Evolutionary conservation across 2,113 vertebrate species (phyloP).

Genomic region (Antigone vipio): DNA sequence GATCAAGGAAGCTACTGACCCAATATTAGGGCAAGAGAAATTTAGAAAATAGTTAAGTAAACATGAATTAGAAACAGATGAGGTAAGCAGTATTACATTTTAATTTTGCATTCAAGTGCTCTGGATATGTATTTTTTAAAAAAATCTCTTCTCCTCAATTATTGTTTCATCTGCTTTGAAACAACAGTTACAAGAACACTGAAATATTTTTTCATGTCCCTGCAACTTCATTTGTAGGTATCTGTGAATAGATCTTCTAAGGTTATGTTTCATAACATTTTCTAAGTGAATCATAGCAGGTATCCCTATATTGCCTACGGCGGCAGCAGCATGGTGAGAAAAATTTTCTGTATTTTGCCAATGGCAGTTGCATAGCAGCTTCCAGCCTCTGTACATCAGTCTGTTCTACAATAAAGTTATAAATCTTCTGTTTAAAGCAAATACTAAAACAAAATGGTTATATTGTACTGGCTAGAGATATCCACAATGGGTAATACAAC

Average conservation of each 20-base stretch:
- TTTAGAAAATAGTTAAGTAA: neutral
- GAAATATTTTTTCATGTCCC: neutral
- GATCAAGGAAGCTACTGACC: neutral
- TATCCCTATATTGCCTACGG: conserved; percentile 40
- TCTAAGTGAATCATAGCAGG: conserved; percentile 21
- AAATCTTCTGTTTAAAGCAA: neutral
- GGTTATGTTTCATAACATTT: conserved; percentile 20
- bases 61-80: neutral
- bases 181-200: neutral
- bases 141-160: neutral
- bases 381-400: neutral
- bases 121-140: neutral
- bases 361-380: neutral
- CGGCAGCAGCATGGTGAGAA: neutral
- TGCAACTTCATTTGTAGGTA: neutral
- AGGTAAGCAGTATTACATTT: neutral
- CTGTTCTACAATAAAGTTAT: neutral
- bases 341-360: neutral
- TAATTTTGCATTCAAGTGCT: neutral
- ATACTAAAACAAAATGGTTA: neutral
- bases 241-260: conserved; percentile 4
- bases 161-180: neutral
- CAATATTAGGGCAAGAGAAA: neutral
- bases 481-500: neutral
- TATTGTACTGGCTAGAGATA: neutral